Evolutionary conservation across 2,888 invertebrate genomes (phyloP), one percentile per base, ranked within the genome.

Genomic region (Andrena praecox): DNA sequence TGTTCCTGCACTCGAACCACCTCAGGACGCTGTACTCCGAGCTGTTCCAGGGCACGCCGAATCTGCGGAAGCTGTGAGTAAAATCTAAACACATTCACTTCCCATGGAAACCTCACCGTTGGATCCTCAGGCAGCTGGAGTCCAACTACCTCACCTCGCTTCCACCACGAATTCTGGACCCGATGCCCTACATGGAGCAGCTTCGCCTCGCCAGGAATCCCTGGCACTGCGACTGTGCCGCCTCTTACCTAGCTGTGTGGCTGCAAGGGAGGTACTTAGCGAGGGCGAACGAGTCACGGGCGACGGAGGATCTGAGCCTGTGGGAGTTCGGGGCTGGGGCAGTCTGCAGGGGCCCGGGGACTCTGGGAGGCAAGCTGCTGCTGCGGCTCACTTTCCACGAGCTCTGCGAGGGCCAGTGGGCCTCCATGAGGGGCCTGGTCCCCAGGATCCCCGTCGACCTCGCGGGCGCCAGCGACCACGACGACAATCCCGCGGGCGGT

Each of bases 191-290:
- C 82, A 94, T 97, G 67, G 95, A 95, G 6, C 96, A 96, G 66
- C 95, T 97, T 10, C 96, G 96, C 90, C 93, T 97, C 48, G 96
- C 96, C 0, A 96, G 96, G 87, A 97, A 97, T 93, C 97, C 97
- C 0, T 97, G 97, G 97, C 96, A 97, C 90, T 97, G 97, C 89
- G 97, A 97, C 91, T 97, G 97, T 90, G 96, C 96, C 86, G 96
- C 96, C 48, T 94, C 96, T 1, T 97, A 97, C 91, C 95, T 97
- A 80, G 96, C 97, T 2, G 95, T 95, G 96, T 97, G 93, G 93
- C 64, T 93, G 42, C 90, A 92, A 16, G 91, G 87, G 16, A 89
- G 90, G 59, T 91, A 91, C 64, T 71, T 87, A 12, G 67, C 75
- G 0, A 80, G 76, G 0, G 64, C 69, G 3, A 89, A 90, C 67